phyloP scores from a whole-genome alignment of 1,140 invertebrate genomes.

The Micrasema minimum region DNA sequence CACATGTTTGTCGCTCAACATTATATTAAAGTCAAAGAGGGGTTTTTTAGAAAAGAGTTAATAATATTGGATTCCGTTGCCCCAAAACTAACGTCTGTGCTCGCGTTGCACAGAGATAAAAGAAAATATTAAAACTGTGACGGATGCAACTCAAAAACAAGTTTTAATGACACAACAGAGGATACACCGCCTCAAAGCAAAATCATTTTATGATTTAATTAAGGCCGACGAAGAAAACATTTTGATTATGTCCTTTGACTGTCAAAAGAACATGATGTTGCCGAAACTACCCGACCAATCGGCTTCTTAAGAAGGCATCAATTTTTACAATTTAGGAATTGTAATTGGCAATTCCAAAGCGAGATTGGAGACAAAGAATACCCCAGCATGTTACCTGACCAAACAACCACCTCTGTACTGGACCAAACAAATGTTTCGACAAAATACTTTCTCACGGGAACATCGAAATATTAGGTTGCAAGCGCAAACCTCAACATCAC shows the following conservation, averaged over 20 bases:
- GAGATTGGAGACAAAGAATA: too few species aligned
- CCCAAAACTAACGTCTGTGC: neutral
- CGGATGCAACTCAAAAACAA: slow-evolving; percentile 31
- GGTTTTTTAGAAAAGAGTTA: slow-evolving; percentile 39
- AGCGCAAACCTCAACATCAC: too few species aligned
- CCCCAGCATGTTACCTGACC: too few species aligned
- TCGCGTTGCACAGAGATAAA: slow-evolving; percentile 35
- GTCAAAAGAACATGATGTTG: slow-evolving; percentile 51
- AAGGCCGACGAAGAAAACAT: slow-evolving; percentile 48
- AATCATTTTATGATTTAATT: slow-evolving; percentile 53
- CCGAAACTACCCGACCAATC: slow-evolving; percentile 53
- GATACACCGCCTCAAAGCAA: slow-evolving; percentile 54
- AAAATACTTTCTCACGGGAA: too few species aligned
- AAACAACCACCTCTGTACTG: too few species aligned
- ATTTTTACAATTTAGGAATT: slow-evolving; percentile 53
- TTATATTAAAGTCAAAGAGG: neutral
- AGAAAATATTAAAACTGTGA: slow-evolving; percentile 49
- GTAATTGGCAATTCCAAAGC: slow-evolving; percentile 48
- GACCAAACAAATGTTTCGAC: too few species aligned
- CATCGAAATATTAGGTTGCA: too few species aligned
- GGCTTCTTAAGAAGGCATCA: slow-evolving; percentile 49
- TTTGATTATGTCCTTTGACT: slow-evolving; percentile 52
- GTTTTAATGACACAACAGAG: slow-evolving; percentile 45
- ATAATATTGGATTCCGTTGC: slow-evolving; percentile 18
- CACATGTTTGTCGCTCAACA: slow-evolving; percentile 45